Percentiles rank a stretch among this genome's conserved stretches.
phyloP scores from a whole-genome alignment of 2,113 vertebrate genomes.

The Gallinago undulata region DNA sequence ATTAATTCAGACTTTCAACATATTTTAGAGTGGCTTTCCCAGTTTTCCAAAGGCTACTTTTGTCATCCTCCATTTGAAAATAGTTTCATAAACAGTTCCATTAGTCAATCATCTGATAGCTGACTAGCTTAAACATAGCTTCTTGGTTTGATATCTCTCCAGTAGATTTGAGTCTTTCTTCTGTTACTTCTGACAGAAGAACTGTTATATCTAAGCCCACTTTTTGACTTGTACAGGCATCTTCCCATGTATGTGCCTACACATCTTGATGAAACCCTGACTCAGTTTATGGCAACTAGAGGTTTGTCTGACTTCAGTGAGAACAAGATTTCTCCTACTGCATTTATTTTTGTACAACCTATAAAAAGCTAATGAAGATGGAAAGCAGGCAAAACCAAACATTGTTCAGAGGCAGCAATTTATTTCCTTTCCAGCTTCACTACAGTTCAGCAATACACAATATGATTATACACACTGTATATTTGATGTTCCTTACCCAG shows the following conservation, averaged over 20 bases:
- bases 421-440: not conserved
- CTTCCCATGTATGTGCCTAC: not conserved
- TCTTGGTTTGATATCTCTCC: not conserved
- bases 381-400: constrained; percentile 4
- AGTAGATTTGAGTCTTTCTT: not conserved
- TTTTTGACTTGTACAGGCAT: not conserved
- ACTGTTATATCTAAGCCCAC: not conserved
- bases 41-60: not conserved
- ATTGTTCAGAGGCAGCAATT: not conserved
- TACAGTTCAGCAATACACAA: not conserved
- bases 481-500: not conserved
- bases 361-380: not conserved
- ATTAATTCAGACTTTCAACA: not conserved
- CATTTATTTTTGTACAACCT: not conserved
- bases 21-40: not conserved
- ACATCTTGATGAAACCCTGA: not conserved
- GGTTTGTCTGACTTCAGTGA: not conserved
- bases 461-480: not conserved
- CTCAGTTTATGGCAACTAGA: not conserved
- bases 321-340: not conserved
- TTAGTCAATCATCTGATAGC: not conserved
- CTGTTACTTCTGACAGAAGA: not conserved
- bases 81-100: not conserved
- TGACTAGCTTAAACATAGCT: not conserved
- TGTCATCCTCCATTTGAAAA: not conserved